These are phyloP conservation scores for Drosophila birchii DNA, from an alignment of 2,888 invertebrate species.

Conservation along the genomic window DNA sequence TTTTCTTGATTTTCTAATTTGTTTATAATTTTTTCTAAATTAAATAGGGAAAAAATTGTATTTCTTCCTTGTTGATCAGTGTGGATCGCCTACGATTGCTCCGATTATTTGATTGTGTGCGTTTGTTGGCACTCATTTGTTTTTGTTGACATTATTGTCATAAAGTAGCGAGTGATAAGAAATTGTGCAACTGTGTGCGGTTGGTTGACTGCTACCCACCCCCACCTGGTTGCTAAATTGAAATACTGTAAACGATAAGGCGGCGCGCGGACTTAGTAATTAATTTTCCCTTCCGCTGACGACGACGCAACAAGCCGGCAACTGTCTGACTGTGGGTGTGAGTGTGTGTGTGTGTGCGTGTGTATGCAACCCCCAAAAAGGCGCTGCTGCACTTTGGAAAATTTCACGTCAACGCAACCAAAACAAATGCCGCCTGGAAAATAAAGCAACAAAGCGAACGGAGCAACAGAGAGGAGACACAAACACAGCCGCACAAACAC, in stretches of 20 bases:
- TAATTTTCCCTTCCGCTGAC: constrained; percentile 26
- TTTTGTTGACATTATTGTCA: constrained; percentile 34
- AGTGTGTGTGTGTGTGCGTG: constrained; percentile 1
- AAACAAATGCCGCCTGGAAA: constrained; percentile 43
- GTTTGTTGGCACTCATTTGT: constrained; percentile 14
- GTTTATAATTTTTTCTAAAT: too few species aligned
- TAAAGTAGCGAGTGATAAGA: constrained; percentile 51
- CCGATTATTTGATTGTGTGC: constrained; percentile 13
- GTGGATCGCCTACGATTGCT: constrained; percentile 29
- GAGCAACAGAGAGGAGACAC: constrained; percentile 17
- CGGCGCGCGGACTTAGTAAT: constrained; percentile 27
- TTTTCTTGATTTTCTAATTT: background rate
- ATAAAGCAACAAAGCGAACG: constrained; percentile 23
- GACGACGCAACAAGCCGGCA: constrained; percentile 64
- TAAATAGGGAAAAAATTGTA: too few species aligned
- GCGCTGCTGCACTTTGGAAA: constrained; percentile 38
- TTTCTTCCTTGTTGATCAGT: constrained; percentile 21
- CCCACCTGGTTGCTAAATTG: constrained; percentile 46
- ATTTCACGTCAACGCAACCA: constrained; percentile 37
- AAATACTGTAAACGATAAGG: constrained; percentile 54
- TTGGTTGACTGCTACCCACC: constrained; percentile 4
- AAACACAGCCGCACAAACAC: constrained; percentile 4
- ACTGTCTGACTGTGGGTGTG: constrained; percentile 11
- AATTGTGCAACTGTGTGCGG: constrained; percentile 50
- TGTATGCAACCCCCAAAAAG: constrained; percentile 34